Evolutionary conservation across 2,888 invertebrate species (phyloP).

Genomic region (Frankliniella fusca): DNA sequence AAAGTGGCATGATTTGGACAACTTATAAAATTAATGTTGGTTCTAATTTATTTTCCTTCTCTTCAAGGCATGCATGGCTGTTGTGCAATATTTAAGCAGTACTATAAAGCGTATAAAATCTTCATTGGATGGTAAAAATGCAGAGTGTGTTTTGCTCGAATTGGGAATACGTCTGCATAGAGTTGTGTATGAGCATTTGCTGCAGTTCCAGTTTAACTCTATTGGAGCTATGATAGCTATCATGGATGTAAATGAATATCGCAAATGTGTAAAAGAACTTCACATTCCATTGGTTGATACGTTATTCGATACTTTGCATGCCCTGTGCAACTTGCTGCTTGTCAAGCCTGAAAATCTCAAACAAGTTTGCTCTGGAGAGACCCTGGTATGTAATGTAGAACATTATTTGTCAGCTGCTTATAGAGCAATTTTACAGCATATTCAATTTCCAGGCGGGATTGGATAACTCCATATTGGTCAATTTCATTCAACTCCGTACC

Average conservation of each 20-base stretch:
- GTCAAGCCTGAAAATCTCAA: slow-evolving; percentile 94
- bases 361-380: slow-evolving; percentile 91
- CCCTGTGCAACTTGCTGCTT: slow-evolving; percentile 89
- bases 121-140: slow-evolving; percentile 88
- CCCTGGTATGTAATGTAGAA: slow-evolving; percentile 64
- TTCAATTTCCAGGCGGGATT: slow-evolving; percentile 70
- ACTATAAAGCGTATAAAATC: slow-evolving; percentile 73
- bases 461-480: slow-evolving; percentile 82
- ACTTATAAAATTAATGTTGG: slow-evolving; percentile 29
- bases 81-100: slow-evolving; percentile 75
- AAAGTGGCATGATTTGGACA: slow-evolving; percentile 34
- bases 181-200: slow-evolving; percentile 89
- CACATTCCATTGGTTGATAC: slow-evolving; percentile 73
- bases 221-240: slow-evolving; percentile 97
- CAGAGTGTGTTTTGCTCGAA: slow-evolving; percentile 79
- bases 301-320: slow-evolving; percentile 93
- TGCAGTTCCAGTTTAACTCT: slow-evolving; percentile 90
- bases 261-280: slow-evolving; percentile 78
- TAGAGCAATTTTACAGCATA: slow-evolving; percentile 15
- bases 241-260: slow-evolving; percentile 96
- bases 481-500: slow-evolving; percentile 89
- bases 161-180: slow-evolving; percentile 89
- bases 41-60: slow-evolving; percentile 29
- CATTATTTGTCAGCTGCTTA: slow-evolving; percentile 19
- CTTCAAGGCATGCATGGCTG: slow-evolving; percentile 72